Conservation (phyloP, 2,888 invertebrate species). For the Thera obeliscata region DNA sequence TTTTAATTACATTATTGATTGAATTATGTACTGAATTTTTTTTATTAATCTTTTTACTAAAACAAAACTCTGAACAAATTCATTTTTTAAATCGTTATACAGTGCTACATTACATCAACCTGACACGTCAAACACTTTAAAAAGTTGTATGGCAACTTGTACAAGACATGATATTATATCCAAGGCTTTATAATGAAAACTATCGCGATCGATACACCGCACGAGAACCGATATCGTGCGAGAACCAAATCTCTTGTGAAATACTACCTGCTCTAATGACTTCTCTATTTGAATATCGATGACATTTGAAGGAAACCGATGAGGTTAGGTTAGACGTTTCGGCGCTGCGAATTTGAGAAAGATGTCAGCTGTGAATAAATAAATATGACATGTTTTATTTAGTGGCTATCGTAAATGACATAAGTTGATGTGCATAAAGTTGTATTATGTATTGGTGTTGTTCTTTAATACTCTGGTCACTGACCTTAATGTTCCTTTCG, state of each 20-base stretch:
- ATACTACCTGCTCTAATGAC: background rate
- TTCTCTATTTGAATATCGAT: background rate
- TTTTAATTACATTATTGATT: conserved; percentile 6
- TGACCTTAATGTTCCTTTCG: too few relatives aligned
- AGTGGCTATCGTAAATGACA: too few relatives aligned
- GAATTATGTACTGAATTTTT: too few relatives aligned
- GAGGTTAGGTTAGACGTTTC: background rate
- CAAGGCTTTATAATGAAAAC: conserved; percentile 37
- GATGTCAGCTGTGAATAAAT: background rate
- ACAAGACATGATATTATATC: conserved; percentile 10
- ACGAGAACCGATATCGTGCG: conserved; percentile 31
- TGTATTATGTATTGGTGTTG: too few relatives aligned
- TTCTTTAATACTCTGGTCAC: too few relatives aligned
- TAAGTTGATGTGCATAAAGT: too few relatives aligned
- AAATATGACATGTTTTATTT: background rate
- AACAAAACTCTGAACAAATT: too few relatives aligned
- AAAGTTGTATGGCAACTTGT: conserved; percentile 7
- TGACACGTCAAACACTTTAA: conserved; percentile 2
- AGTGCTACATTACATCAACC: background rate
- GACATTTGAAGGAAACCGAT: background rate
- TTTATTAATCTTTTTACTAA: too few relatives aligned
- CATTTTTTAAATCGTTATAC: too few relatives aligned
- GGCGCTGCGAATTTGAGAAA: background rate
- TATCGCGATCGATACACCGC: conserved; percentile 27
- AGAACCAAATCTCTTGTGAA: conserved; percentile 1